Percentiles rank a stretch among this genome's conserved stretches.
These are phyloP conservation scores for Acronicta alni DNA, from an alignment of 2,888 invertebrate species.

Conservation along the genomic window DNA sequence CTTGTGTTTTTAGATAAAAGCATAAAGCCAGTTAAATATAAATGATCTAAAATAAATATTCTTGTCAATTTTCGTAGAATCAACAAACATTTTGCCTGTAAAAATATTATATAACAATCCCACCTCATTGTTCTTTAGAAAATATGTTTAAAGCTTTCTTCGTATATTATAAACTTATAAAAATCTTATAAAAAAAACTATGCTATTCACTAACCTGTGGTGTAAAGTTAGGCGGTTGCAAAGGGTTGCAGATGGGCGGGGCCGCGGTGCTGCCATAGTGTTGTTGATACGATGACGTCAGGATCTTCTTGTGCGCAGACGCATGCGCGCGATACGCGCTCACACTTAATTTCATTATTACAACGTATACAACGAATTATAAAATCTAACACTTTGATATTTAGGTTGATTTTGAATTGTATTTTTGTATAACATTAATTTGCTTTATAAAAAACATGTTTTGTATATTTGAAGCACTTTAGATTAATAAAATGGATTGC, in stretches of 20 bases:
- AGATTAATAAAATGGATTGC: conserved; percentile 5
- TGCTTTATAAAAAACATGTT: neutral
- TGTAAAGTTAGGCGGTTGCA: conserved; percentile 79
- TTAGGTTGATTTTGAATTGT: conserved; percentile 27
- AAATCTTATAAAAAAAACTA: neutral
- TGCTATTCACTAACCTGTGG: conserved; percentile 73
- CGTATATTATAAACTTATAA: too few species aligned
- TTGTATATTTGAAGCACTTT: conserved; percentile 15
- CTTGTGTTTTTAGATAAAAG: too few species aligned
- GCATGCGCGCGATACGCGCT: conserved; percentile 96
- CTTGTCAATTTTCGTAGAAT: too few species aligned
- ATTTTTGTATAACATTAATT: conserved; percentile 11
- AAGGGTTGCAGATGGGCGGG: conserved; percentile 86
- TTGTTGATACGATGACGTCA: conserved; percentile 93
- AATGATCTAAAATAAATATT: too few species aligned
- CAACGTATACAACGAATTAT: conserved; percentile 25
- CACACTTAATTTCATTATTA: conserved; percentile 94
- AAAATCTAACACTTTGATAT: conserved; percentile 27
- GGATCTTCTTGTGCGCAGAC: conserved; percentile 96
- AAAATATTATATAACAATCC: too few species aligned
- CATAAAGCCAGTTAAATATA: too few species aligned
- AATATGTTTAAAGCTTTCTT: conserved; percentile 38
- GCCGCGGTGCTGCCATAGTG: conserved; percentile 94
- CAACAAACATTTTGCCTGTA: too few species aligned
- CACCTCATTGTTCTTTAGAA: too few species aligned